These are phyloP conservation scores for Diplodus puntazzo DNA, from an alignment of 2,797 vertebrate genomes.

Conservation along the genomic window DNA sequence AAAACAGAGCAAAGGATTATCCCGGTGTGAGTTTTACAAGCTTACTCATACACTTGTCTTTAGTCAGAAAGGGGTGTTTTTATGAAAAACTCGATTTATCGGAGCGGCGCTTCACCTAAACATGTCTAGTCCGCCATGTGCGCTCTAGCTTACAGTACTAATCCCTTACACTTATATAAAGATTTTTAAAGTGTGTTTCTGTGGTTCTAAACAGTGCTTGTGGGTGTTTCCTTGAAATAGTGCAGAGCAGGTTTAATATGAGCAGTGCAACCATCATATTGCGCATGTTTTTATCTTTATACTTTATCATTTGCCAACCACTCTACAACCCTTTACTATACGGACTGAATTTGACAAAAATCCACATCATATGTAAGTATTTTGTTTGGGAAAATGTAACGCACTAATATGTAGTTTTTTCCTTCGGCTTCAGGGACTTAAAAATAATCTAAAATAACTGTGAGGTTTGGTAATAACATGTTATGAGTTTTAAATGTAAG, in stretches of 20 bases:
- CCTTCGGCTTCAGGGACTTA: background rate
- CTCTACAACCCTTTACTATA: background rate
- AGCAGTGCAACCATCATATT: background rate
- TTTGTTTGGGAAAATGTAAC: background rate
- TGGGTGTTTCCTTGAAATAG: background rate
- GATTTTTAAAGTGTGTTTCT: too few species aligned
- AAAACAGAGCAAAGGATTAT: too few species aligned
- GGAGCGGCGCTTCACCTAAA: too few species aligned
- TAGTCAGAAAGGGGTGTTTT: too few species aligned
- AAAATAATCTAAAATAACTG: background rate
- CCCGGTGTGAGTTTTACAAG: too few species aligned
- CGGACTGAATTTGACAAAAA: background rate
- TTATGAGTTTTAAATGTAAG: too few species aligned
- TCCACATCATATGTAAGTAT: background rate
- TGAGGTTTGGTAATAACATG: too few species aligned
- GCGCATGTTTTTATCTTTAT: background rate
- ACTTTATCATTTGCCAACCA: background rate
- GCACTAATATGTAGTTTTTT: background rate
- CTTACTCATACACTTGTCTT: too few species aligned
- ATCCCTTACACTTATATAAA: too few species aligned
- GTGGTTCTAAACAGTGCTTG: conserved; percentile 17
- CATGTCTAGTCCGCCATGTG: too few species aligned
- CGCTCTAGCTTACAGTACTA: background rate
- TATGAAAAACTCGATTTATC: too few species aligned
- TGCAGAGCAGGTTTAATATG: conserved; percentile 21